phyloP scores from a whole-genome alignment of 2,113 vertebrate species.

The Acanthisitta chloris region DNA sequence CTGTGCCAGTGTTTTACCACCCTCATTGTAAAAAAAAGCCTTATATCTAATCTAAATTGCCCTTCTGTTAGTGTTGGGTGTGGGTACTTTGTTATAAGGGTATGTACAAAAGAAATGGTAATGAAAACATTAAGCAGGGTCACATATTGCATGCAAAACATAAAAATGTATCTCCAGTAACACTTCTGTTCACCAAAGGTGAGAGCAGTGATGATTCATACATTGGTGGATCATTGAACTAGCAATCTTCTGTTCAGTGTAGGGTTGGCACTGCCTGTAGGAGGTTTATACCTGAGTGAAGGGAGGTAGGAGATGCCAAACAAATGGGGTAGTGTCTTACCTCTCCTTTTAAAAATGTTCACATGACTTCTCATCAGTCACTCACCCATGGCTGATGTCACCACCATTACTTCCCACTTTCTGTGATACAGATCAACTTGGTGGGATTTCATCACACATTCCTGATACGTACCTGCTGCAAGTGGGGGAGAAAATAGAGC shows the following conservation, averaged over 20 bases:
- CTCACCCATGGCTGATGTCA: neutral
- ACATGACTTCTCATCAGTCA: neutral
- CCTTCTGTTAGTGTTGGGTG: neutral
- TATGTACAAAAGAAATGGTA: neutral
- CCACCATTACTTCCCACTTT: neutral
- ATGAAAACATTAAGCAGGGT: neutral
- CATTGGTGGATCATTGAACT: neutral
- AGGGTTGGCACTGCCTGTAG: neutral
- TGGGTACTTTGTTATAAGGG: neutral
- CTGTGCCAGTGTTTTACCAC: neutral
- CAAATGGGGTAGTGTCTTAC: neutral
- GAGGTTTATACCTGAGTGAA: neutral
- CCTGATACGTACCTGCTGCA: neutral
- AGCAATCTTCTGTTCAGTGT: neutral
- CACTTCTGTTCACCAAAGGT: neutral
- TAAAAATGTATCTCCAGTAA: neutral
- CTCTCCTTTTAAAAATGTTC: neutral
- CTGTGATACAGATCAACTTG: neutral
- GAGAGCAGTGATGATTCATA: neutral
- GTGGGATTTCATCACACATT: neutral
- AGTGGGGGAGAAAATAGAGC: neutral
- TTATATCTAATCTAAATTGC: neutral
- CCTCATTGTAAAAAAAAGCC: neutral
- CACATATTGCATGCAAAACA: neutral
- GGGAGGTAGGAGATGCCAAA: neutral